A percentile compares a stretch with the other conserved stretches of the same genome.
phyloP scores from a whole-genome alignment of 2,888 invertebrate genomes.

The Temnothorax unifasciatus region DNA sequence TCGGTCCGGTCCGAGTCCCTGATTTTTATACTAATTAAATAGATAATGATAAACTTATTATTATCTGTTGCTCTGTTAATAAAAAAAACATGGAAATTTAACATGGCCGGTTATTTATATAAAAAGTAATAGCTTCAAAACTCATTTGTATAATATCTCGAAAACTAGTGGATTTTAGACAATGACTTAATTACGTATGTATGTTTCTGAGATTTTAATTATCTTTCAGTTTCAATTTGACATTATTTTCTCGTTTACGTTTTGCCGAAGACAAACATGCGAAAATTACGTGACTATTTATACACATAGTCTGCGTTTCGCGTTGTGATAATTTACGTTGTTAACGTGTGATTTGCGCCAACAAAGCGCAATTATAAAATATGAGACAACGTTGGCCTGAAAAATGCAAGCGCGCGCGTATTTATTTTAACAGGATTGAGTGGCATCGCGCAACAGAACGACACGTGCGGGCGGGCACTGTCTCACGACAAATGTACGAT shows the following conservation, averaged over 20 bases:
- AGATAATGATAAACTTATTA: too few relatives aligned
- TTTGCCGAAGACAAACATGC: conserved; percentile 34
- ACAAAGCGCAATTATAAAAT: conserved; percentile 48
- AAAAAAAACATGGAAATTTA: neutral
- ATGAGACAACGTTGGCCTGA: conserved; percentile 32
- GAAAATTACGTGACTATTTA: conserved; percentile 46
- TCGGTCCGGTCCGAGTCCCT: too few relatives aligned
- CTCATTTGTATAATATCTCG: neutral
- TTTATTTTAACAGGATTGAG: conserved; percentile 26
- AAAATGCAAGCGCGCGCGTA: conserved; percentile 32
- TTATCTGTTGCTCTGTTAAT: neutral
- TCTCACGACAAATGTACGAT: conserved; percentile 23
- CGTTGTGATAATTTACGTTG: conserved; percentile 34
- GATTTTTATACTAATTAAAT: too few relatives aligned
- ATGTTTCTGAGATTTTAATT: conserved; percentile 38
- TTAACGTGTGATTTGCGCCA: conserved; percentile 50
- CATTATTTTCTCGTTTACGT: conserved; percentile 19
- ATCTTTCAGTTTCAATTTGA: conserved; percentile 26
- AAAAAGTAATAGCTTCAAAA: neutral
- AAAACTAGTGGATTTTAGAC: conserved; percentile 12
- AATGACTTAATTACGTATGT: neutral
- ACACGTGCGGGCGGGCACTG: neutral
- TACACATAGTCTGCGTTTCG: neutral
- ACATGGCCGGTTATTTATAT: neutral
- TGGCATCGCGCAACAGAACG: neutral